Percentiles rank a stretch among this genome's conserved stretches.
Evolutionary conservation across 2,888 invertebrate genomes (phyloP).

Genomic region (Gnatocerus cornutus): DNA sequence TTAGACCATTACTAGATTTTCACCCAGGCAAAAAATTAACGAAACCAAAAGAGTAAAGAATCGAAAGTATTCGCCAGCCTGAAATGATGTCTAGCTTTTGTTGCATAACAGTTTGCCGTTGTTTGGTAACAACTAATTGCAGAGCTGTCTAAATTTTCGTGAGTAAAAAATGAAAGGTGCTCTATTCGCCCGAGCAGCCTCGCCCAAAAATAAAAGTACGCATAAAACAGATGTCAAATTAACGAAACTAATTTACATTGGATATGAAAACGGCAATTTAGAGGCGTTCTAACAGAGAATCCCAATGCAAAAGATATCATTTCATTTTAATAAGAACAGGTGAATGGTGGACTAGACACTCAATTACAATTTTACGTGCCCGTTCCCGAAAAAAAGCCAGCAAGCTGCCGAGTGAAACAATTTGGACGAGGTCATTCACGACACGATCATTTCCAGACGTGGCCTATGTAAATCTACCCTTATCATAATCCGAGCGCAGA

Average conservation of each 20-base stretch:
- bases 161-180: not conserved
- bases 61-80: no score
- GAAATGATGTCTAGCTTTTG: no score
- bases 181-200: not conserved
- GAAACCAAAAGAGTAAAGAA: no score
- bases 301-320: conserved; percentile 59
- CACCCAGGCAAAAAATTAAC: no score
- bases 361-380: conserved; percentile 25
- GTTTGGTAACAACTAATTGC: not conserved
- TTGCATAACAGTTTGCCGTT: no score
- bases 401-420: conserved; percentile 17
- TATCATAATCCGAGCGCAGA: conserved; percentile 4
- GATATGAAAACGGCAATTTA: conserved; percentile 61
- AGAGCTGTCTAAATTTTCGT: not conserved
- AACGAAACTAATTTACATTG: conserved; percentile 61
- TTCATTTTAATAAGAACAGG: conserved; percentile 60
- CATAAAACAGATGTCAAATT: conserved; percentile 64
- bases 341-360: conserved; percentile 45
- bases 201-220: conserved; percentile 10
- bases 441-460: conserved; percentile 11
- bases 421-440: conserved; percentile 15
- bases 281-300: conserved; percentile 59
- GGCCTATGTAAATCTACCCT: conserved; percentile 11
- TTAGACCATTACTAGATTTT: no score
- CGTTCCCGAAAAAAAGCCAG: conserved; percentile 13